Evolutionary conservation across 2,797 vertebrate genomes (phyloP).

Genomic region (Rhabdophis nuchalis): DNA sequence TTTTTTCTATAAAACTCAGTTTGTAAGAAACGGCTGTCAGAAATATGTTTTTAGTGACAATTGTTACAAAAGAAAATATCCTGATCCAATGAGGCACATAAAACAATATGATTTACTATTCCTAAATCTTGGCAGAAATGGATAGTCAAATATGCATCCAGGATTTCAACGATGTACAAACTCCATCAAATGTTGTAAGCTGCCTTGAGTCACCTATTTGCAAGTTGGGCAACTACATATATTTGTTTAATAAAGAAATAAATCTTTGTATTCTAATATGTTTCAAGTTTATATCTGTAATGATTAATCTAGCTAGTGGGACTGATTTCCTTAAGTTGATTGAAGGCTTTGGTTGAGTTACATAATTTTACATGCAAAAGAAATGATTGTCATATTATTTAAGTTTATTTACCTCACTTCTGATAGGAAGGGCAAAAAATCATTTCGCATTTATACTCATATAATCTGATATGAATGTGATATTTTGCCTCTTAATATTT

Average conservation of each 20-base stretch:
- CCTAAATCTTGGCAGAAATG: background rate
- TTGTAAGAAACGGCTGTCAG: background rate
- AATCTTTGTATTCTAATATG: background rate
- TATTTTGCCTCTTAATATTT: fast-evolving
- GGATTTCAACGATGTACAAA: background rate
- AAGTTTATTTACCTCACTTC: background rate
- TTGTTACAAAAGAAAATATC: background rate
- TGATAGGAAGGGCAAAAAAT: background rate
- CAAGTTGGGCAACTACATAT: background rate
- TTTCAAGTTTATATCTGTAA: background rate
- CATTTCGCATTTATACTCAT: background rate
- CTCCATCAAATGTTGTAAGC: background rate
- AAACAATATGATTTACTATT: background rate
- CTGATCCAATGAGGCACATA: background rate
- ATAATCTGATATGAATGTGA: background rate
- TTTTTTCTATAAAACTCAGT: background rate
- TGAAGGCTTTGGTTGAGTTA: background rate
- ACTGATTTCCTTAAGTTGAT: background rate
- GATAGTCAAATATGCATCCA: background rate
- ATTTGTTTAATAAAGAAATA: background rate
- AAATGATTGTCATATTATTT: background rate
- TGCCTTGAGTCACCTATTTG: background rate
- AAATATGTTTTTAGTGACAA: background rate
- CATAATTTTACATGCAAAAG: background rate
- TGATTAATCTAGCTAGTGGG: background rate